A percentile compares a stretch with the other conserved stretches of the same genome.
Evolutionary conservation across 2,888 invertebrate species (phyloP).

Genomic region (Ophion ellenae): DNA sequence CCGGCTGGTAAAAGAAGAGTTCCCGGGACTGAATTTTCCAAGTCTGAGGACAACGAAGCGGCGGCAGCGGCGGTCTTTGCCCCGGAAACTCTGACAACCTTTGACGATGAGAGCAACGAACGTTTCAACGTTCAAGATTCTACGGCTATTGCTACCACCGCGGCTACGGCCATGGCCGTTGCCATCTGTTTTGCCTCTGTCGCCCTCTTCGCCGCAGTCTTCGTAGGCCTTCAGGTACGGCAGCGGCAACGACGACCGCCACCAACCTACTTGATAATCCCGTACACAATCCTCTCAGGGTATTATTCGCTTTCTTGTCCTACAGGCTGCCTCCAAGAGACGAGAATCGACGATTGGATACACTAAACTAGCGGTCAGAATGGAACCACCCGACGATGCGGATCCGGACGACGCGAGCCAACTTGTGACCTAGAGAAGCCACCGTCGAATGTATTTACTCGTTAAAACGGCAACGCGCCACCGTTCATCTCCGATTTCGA

Average conservation of each 20-base stretch:
- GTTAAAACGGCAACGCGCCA: background rate
- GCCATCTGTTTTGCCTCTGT: slow-evolving; percentile 89
- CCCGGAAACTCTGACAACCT: slow-evolving; percentile 66
- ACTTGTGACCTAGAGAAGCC: slow-evolving; percentile 78
- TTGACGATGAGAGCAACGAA: slow-evolving; percentile 63
- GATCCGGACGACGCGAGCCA: slow-evolving; percentile 81
- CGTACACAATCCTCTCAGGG: background rate
- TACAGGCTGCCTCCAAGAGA: slow-evolving; percentile 78
- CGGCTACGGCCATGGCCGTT: slow-evolving; percentile 88
- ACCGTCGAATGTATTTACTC: background rate
- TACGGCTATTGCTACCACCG: slow-evolving; percentile 85
- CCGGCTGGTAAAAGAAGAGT: slow-evolving; percentile 91
- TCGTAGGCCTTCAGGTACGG: slow-evolving; percentile 90
- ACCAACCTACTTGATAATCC: background rate
- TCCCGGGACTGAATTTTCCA: slow-evolving; percentile 85
- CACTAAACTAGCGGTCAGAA: slow-evolving; percentile 79
- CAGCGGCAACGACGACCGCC: background rate
- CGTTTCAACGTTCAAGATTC: slow-evolving; percentile 68
- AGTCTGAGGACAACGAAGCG: slow-evolving; percentile 68
- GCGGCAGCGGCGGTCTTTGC: slow-evolving; percentile 39
- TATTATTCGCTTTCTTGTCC: slow-evolving; percentile 18
- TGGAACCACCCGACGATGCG: slow-evolving; percentile 80
- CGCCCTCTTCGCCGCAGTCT: slow-evolving; percentile 89
- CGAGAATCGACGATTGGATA: slow-evolving; percentile 80
- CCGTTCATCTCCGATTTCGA: slow-evolving; percentile 2